A percentile compares a stretch with the other conserved stretches of the same genome.
Evolutionary conservation across 2,888 invertebrate species (phyloP).

Genomic region (Muscina levida): DNA sequence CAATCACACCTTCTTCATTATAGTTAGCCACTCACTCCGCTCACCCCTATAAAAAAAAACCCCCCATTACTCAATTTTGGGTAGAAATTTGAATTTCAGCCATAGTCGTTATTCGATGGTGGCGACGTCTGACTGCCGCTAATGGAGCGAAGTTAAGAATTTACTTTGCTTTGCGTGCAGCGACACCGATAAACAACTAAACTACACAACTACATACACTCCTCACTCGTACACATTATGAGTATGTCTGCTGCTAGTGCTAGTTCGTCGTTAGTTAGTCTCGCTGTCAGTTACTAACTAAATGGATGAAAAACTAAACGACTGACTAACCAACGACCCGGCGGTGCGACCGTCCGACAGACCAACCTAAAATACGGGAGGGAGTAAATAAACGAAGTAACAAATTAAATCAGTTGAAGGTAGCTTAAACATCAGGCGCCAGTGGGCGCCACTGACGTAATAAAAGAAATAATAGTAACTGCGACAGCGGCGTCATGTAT

Average conservation of each 20-base stretch:
- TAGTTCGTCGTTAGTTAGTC: constrained; percentile 24
- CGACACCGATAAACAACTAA: constrained; percentile 33
- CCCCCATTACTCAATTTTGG: too few relatives aligned
- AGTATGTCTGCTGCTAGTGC: constrained; percentile 23
- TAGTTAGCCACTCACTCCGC: too few relatives aligned
- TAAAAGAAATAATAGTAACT: constrained; percentile 79
- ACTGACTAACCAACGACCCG: background rate
- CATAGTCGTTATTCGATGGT: constrained; percentile 39
- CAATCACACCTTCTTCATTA: constrained; percentile 58
- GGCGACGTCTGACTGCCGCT: constrained; percentile 44
- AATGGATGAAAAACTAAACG: background rate
- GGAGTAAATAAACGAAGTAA: constrained; percentile 66
- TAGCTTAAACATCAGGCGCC: constrained; percentile 75
- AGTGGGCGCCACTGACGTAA: constrained; percentile 80
- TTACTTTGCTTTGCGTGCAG: constrained; percentile 65
- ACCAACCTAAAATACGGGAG: constrained; percentile 26
- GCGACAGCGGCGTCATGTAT: constrained; percentile 77
- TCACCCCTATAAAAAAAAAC: constrained; percentile 15
- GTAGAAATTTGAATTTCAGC: constrained; percentile 29
- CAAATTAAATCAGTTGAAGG: constrained; percentile 67
- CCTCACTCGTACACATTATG: constrained; percentile 12
- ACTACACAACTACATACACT: constrained; percentile 66
- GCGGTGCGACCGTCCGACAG: background rate
- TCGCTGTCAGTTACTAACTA: constrained; percentile 19
- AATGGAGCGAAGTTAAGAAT: constrained; percentile 26